Base-by-base conservation (phyloP, 2,797 vertebrate genomes). In the Esox lucius region DNA sequence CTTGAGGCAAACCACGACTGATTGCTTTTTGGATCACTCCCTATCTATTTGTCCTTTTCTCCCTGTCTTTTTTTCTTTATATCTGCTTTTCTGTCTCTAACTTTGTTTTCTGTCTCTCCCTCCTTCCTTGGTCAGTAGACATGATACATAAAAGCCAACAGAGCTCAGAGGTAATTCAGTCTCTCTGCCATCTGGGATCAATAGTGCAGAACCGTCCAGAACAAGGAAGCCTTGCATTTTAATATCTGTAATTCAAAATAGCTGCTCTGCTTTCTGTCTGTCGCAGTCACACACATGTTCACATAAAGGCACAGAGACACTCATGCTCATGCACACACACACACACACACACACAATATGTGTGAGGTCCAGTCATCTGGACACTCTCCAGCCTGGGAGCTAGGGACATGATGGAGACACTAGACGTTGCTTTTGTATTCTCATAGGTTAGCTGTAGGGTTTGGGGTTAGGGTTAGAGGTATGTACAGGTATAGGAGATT, bases 201-300 rank as follows among this genome's bases (percentile, higher is more conserved):
- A 94, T 93, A 93, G 84, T 70, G 77, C 86, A 56, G 85, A 90
- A 89, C 90, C 90, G 89, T 92, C 90, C 86, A 84, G 85, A 88
- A 90, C 88, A 87, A 82, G 81, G 83, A 75, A 70, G 81, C 74
- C 87, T 93, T 92, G 92, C 91, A 86, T 91, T 88, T 93, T 93
- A 94, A 94, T 93, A 93, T 94, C 91, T 91, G 92, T 92, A 93
- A 94, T 94, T 94, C 90, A 86, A 85, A 86, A 86, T 91, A 90
- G 91, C 91, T 92, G 91, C 91, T 91, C 89, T 90, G 90, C 85
- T 92, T 93, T 92, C 86, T 91, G 89, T 91, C 92, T 86, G 83
- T 84, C 86, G 79, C 70, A 61, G 49, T 59, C 70, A 61, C 70
- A 71, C 70, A 39, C 70, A 53, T 51, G 59, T 53, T 0, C 53